Evolutionary conservation across 2,113 vertebrate species (phyloP), one percentile per base, ranked within the genome.

Genomic region (Ptilonorhynchus violaceus): DNA sequence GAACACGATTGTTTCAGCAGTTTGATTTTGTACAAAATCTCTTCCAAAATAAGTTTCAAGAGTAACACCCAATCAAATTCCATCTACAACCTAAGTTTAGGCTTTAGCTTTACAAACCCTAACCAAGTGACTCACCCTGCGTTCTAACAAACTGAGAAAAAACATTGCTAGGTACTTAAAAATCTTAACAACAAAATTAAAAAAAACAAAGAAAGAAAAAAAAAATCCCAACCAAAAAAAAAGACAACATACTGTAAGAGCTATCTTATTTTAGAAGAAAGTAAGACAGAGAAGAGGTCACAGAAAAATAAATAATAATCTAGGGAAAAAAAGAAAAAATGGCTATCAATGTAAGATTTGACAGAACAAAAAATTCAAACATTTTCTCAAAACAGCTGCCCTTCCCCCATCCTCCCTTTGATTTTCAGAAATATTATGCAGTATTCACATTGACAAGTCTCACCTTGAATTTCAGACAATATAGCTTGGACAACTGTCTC

Each of bases 391-490:
- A 67, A 42, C 33, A 79, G 13, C 22, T 91, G 53, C 41, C 41
- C 13, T 33, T 42, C 4, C 3, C 16, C 2, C 8, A 33, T 13
- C 6, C 4, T 6, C 5, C 3, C 1, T 33, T 33, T 66, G 39
- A 59, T 79, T 82, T 82, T 89, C 77, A 93, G 42, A 81, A 88
- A 58, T 56, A 47, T 23, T 31, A 14, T 4, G 20, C 17, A 67
- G 15, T 31, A 39, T 17, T 67, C 59, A 59, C 30, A 83, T 2
- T 30, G 21, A 47, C 12, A 23, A 52, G 16, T 31, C 17, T 31
- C n/a, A 66, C 31, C 72, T 2, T 8, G 21, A 85, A 75, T 19
- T 67, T 39, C 41, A 84, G 63, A 76, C 21, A 53, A 72, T 3
- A 59, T 2, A 62, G 23, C 18, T n/a, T 63, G 33, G 42, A 69